phyloP scores from a whole-genome alignment of 2,797 vertebrate genomes.

The Brachymystax lenok region DNA sequence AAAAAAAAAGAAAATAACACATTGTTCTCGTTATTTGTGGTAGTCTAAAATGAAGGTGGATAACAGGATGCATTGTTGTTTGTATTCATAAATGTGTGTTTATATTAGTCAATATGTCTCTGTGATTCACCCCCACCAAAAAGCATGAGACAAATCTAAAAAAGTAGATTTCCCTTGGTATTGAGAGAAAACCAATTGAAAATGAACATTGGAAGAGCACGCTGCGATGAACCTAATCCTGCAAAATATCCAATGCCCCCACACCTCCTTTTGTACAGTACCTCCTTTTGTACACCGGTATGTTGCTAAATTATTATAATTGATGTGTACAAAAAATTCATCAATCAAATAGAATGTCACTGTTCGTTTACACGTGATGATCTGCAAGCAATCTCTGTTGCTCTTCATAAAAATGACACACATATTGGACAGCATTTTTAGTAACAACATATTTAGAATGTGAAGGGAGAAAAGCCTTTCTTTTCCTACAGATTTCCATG shows the following conservation, averaged over 20 bases:
- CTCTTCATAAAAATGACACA: constrained; percentile 47
- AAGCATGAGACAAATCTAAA: constrained; percentile 23
- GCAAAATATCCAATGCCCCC: not conserved
- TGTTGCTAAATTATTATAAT: too few species aligned
- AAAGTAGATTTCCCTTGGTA: constrained; percentile 58
- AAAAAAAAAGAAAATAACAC: constrained; percentile 21
- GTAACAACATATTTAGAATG: constrained; percentile 21
- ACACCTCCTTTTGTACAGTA: too few species aligned
- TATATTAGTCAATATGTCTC: constrained; percentile 26
- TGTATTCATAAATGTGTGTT: constrained; percentile 17
- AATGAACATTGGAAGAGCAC: constrained; percentile 29
- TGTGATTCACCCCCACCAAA: constrained; percentile 33
- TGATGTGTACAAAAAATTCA: too few species aligned
- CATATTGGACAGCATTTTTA: constrained; percentile 37
- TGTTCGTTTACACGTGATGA: not conserved
- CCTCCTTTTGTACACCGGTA: too few species aligned
- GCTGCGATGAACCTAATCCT: not conserved
- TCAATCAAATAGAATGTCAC: constrained; percentile 12
- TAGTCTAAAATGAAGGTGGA: not conserved
- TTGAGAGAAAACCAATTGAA: constrained; percentile 49
- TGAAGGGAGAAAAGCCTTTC: not conserved
- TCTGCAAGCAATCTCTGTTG: constrained; percentile 35
- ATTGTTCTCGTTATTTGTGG: constrained; percentile 37
- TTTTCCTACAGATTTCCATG: constrained; percentile 13
- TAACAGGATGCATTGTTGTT: constrained; percentile 11